These are phyloP conservation scores for Apeira syringaria DNA, from an alignment of 2,888 invertebrate genomes.

Conservation along the genomic window DNA sequence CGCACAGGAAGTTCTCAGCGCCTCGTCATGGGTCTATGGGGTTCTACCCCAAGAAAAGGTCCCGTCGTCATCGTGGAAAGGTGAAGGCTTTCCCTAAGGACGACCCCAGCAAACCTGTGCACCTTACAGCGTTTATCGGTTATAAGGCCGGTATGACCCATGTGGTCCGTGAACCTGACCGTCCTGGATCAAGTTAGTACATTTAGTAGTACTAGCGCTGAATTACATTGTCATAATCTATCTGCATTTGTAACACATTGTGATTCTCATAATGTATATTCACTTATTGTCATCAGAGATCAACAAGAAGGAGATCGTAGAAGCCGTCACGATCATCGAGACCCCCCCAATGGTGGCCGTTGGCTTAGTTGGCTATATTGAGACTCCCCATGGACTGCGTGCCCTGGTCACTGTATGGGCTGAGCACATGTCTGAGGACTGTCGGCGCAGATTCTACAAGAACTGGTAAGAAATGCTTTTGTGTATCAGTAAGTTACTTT, in stretches of 20 bases:
- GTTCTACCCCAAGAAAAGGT: slow-evolving; percentile 99
- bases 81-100: slow-evolving; percentile 99
- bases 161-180: slow-evolving; percentile 98
- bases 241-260: too few species aligned
- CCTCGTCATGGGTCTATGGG: slow-evolving; percentile 99
- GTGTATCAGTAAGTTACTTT: too few species aligned
- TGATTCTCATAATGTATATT: too few species aligned
- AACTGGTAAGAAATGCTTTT: slow-evolving; percentile 91
- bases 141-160: slow-evolving; percentile 99
- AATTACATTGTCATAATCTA: too few species aligned
- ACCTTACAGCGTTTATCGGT: slow-evolving; percentile 98
- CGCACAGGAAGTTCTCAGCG: slow-evolving; percentile 99
- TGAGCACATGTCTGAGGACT: slow-evolving; percentile 99
- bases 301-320: slow-evolving; percentile 99
- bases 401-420: slow-evolving; percentile 99
- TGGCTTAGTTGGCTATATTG: slow-evolving; percentile 99
- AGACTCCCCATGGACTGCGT: slow-evolving; percentile 98
- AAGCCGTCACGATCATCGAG: slow-evolving; percentile 99
- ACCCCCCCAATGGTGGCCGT: slow-evolving; percentile 99
- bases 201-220: too few species aligned
- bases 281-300: slow-evolving; percentile 88
- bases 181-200: slow-evolving; percentile 98
- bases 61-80: slow-evolving; percentile 98
- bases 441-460: slow-evolving; percentile 99
- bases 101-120: slow-evolving; percentile 97